Conservation (phyloP, 2,888 invertebrate genomes). For the Syrista parreyssii region DNA sequence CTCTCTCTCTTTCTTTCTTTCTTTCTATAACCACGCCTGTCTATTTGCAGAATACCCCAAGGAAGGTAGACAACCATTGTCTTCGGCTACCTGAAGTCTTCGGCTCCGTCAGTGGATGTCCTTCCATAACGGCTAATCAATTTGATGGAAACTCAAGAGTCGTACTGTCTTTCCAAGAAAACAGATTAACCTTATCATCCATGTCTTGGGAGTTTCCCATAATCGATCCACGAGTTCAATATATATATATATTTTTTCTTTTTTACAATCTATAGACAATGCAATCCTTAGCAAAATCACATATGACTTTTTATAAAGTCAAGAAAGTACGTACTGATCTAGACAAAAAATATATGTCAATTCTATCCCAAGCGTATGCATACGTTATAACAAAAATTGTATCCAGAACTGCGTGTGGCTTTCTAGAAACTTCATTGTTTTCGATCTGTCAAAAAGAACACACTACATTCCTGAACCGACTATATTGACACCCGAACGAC, state of each 20-base stretch:
- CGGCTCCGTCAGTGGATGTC: no score
- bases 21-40: not conserved
- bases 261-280: not conserved
- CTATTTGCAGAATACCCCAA: not conserved
- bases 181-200: not conserved
- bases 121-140: not conserved
- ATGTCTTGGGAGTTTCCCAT: not conserved
- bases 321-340: not conserved
- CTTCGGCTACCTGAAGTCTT: not conserved
- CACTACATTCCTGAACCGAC: no score
- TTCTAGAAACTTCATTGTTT: no score
- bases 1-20: conserved; percentile 8
- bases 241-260: no score
- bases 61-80: not conserved
- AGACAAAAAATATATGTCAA: not conserved
- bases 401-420: no score
- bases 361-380: not conserved
- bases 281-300: not conserved
- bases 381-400: not conserved
- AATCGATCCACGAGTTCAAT: not conserved
- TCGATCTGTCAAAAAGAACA: no score
- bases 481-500: no score
- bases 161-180: not conserved
- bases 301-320: not conserved
- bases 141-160: not conserved